phyloP scores from a whole-genome alignment of 2,797 vertebrate species.

The Moxostoma hubbsi region DNA sequence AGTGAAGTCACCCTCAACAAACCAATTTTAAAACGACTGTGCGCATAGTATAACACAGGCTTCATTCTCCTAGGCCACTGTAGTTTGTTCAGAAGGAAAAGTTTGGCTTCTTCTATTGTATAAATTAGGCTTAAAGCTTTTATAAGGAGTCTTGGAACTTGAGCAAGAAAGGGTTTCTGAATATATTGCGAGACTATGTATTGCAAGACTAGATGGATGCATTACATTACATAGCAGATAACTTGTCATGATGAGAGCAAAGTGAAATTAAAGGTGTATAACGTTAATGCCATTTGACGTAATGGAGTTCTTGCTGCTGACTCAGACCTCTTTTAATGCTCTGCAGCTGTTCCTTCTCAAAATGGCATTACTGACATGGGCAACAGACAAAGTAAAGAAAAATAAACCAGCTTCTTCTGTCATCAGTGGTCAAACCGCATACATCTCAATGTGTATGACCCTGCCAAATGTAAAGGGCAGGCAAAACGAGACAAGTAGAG shows the following conservation, averaged over 20 bases:
- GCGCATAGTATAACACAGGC: too few relatives aligned
- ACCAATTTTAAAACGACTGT: too few relatives aligned
- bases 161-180: neutral
- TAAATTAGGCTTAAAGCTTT: neutral
- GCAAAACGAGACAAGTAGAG: constrained; percentile 59
- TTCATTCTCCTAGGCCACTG: too few relatives aligned
- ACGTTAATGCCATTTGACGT: constrained; percentile 64
- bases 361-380: constrained; percentile 71
- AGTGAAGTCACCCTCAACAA: too few relatives aligned
- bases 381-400: constrained; percentile 68
- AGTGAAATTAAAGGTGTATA: constrained; percentile 58
- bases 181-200: neutral
- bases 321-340: constrained; percentile 69
- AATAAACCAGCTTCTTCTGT: constrained; percentile 58
- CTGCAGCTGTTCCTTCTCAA: constrained; percentile 75
- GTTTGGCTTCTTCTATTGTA: too few relatives aligned
- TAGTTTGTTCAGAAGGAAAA: too few relatives aligned
- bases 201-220: neutral
- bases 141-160: constrained; percentile 12
- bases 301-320: constrained; percentile 70
- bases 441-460: constrained; percentile 70
- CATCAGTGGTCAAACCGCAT: constrained; percentile 72
- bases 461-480: constrained; percentile 62
- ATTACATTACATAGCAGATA: constrained; percentile 15
- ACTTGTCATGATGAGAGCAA: neutral